phyloP scores from a whole-genome alignment of 2,797 vertebrate species.

The Delichon dasypus region DNA sequence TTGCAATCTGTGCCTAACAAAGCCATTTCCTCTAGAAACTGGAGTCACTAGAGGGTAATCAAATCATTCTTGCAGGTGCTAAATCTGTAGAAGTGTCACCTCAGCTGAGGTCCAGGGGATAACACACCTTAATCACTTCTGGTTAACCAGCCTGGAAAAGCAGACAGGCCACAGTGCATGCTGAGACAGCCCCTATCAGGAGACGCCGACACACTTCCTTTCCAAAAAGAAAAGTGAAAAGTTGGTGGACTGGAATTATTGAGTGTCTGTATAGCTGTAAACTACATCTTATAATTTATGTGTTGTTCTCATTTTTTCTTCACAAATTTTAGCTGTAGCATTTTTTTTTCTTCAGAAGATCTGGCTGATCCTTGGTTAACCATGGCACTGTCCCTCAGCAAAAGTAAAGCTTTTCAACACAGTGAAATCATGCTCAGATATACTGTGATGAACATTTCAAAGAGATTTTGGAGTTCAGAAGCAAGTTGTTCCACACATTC shows the following conservation, averaged over 20 bases:
- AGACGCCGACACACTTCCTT: background rate
- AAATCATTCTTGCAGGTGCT: constrained; percentile 3
- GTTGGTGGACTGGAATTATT: background rate
- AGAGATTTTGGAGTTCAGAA: background rate
- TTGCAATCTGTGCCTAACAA: background rate
- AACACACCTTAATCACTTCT: background rate
- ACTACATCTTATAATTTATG: background rate
- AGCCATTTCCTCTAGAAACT: background rate
- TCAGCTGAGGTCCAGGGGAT: background rate
- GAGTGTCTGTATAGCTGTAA: background rate
- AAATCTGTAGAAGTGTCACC: constrained; percentile 19
- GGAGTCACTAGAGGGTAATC: background rate
- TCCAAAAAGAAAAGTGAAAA: background rate
- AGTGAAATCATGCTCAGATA: background rate
- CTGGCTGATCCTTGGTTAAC: background rate
- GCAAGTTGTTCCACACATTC: background rate
- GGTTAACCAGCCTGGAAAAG: background rate
- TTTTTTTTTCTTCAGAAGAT: background rate
- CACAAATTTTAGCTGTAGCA: background rate
- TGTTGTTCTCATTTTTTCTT: background rate
- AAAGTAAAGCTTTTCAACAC: background rate
- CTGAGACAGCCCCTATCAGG: background rate
- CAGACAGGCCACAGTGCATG: background rate
- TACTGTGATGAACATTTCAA: background rate
- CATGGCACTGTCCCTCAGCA: background rate